Base-by-base conservation (phyloP, 2,888 invertebrate genomes). In the Lasius platythorax region DNA sequence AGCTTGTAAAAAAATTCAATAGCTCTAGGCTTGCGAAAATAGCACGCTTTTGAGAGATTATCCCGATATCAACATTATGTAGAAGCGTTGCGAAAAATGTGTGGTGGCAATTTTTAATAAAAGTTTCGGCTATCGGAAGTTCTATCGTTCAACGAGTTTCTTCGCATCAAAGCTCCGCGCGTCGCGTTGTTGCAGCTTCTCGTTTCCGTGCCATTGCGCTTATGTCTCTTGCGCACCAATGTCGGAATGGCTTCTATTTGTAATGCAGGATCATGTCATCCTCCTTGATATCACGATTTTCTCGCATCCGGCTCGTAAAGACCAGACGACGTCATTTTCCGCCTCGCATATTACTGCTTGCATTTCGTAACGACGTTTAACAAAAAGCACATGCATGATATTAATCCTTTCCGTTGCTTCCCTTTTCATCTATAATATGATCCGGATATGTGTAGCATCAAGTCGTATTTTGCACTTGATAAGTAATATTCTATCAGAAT, bases 231-330 rank as follows among this genome's bases (percentile, higher is more conserved):
- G 67, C 46, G 74, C 82, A 67, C 82, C 74, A 74, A 61, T 82
- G 50, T 83, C 83, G 78, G 83, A 83, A 86, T 83, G 37, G 28
- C 78, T 85, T 73, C 83, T 76, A 78, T 86, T 82, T 84, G 86
- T 86, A 85, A 86, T 67, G 46, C 66, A 50, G 33, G 53, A 68
- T 72, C 56, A 30, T 73, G 63, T 82, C 82, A 61, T 67, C 46
- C 58, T 56, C 58, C 33, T 82, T 67, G 37, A 81, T 64, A 66
- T 82, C 67, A 61, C 50, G 73, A 82, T 82, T 82, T 50, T 81
- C 73, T 81, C 72, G 73, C 68, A 73, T 73, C 73, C 70, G 46
- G 56, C 67, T 58, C 73, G 73, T 72, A 73, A 82, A 61, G 50
- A 79, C 74, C 67, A 58, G 58, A 56, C 67, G 73, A 84, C 30